Base-by-base conservation (phyloP, 1,140 invertebrate species). In the Anastatus disparis region DNA sequence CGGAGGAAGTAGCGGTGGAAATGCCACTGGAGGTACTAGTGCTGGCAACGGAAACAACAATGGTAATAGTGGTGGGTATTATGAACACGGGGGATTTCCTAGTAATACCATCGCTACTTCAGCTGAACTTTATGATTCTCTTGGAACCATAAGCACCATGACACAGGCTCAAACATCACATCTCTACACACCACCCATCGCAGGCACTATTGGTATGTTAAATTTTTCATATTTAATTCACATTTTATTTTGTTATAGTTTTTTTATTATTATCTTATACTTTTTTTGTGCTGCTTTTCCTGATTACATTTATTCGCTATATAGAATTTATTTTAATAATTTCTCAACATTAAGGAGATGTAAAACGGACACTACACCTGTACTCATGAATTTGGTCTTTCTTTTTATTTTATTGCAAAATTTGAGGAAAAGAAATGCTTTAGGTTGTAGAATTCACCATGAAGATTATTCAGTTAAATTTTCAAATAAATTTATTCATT, bases 131-230 rank as follows among this genome's bases (percentile, higher is more conserved):
- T 93, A 93, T 82, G 92, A 93, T 77, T 88, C 86, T 76, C 82
- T 86, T 75, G 83, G 85, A 76, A 89, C 89, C 78, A 91, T 92
- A 82, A 90, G 89, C 74, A 91, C 91, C 31, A 93, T 93, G 89
- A 91, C 90, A 73, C 91, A 93, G 81, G 85, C 90, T 70, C 90
- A 91, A 78, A 89, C 86, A 78, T 78, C 87, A 75, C 88, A 92
- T 76, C 86, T 93, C n/a, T 94, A 94, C 83, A 92, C 92, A 63
- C 90, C 91, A 72, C 91, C 92, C 70, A 88, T 93, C 77, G 91
- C 90, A 75, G 89, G 91, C 72, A 89, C 91, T 70, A 86, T 93
- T 85, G 91, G 92, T n/a, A n/a, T n/a, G n/a, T n/a, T n/a, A n/a
- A n/a, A n/a, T 62, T 58, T 53, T 17, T n/a, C 4, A 2, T 44